Evolutionary conservation across 2,113 vertebrate species (phyloP), one percentile per base, ranked within the genome.

Genomic region (Tragelaphus strepsiceros): DNA sequence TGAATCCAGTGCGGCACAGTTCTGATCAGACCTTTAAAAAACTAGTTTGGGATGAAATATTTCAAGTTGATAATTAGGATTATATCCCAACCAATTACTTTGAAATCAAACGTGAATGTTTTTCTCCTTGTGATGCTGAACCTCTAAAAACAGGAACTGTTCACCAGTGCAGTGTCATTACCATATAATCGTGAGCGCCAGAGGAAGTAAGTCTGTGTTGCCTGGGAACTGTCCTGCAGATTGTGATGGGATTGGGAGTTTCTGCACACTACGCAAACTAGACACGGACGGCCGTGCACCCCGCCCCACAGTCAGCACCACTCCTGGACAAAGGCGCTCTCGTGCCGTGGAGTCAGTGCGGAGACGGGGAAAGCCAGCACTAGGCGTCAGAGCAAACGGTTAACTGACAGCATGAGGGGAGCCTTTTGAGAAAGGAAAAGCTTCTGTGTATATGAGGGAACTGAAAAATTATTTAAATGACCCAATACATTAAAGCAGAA

Each of bases 81-180:
- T 93, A 83, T 59, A 90, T 86, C 96, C 74, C 90, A 91, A 97
- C 43, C 67, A 56, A 89, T 74, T 93, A 94, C 90, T 95, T 97
- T 62, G 49, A 96, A 97, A 90, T 94, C 30, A 91, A 96, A 56
- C 56, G 24, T 85, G 56, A 97, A 51, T 96, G 78, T 64, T 88
- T 92, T 94, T 91, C 53, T 91, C 77, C 87, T 94, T 91, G 88
- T 92, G 85, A 91, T 89, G 71, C 24, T 80, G 54, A 90, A 91
- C 15, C 86, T 97, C 93, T 81, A 91, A 95, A 91, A 96, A 93
- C 1, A 97, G 32, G 89, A 96, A 89, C 58, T 61, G 94, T 35
- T 89, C 78, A 85, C 86, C 92, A 71, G 35, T 85, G 59, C 49
- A 93, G 67, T 62, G 93, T 82, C n/a, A 67, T 53, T 35, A 92